These are phyloP conservation scores for Caenorhabditis tropicalis DNA, from an alignment of 1,140 invertebrate genomes.

Conservation along the genomic window DNA sequence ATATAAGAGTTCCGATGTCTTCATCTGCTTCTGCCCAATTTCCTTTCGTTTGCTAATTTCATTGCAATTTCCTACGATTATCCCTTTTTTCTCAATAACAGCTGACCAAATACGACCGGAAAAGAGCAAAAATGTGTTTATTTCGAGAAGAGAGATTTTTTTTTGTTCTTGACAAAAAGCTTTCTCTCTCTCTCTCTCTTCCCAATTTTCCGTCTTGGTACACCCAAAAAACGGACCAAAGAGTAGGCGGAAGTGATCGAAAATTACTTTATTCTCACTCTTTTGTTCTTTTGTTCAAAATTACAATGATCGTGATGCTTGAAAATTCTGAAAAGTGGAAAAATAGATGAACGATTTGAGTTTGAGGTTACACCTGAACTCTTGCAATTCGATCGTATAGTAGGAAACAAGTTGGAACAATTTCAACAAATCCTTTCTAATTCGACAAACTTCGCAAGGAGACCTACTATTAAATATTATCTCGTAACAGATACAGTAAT, in stretches of 20 bases:
- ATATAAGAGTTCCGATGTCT: too few species aligned
- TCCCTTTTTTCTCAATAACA: background rate
- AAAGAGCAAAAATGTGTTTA: constrained; percentile 39
- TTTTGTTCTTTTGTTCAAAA: background rate
- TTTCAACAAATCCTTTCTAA: too few species aligned
- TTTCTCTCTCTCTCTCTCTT: background rate
- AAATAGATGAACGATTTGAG: too few species aligned
- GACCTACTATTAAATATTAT: too few species aligned
- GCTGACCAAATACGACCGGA: constrained; percentile 7
- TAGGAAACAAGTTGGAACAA: too few species aligned
- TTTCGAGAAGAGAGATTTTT: constrained; percentile 13
- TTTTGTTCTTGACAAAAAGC: background rate
- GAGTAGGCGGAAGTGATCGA: constrained; percentile 41
- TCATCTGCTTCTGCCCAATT: background rate
- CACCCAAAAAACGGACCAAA: constrained; percentile 26
- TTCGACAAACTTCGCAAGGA: too few species aligned
- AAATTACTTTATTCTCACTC: background rate
- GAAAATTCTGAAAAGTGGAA: background rate
- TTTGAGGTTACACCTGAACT: too few species aligned
- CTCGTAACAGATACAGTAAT: too few species aligned
- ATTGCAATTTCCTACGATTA: constrained; percentile 4
- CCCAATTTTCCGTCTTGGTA: constrained; percentile 31
- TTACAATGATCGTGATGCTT: background rate
- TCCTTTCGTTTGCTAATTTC: background rate
- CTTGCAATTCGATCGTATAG: too few species aligned